Evolutionary conservation across 2,797 vertebrate genomes (phyloP).

Genomic region (Melanotaenia parkinsoni): DNA sequence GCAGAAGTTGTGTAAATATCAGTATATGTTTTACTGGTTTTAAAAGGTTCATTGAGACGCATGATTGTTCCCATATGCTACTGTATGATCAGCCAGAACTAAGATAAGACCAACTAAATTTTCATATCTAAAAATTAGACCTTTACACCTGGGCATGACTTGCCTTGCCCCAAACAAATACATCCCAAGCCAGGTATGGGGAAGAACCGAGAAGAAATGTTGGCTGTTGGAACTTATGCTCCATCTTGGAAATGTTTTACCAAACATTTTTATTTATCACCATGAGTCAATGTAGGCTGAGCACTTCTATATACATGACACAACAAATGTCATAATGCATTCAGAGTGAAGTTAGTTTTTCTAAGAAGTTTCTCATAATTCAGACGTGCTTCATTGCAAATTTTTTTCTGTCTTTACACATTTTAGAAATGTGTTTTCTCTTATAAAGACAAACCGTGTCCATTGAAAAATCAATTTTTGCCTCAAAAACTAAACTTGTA

Average conservation of each 20-base stretch:
- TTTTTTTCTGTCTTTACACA: constrained; percentile 13
- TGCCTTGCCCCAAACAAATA: background rate
- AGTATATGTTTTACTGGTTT: too few species aligned
- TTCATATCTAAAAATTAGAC: too few species aligned
- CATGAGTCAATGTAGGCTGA: background rate
- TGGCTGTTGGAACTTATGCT: background rate
- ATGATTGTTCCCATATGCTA: too few species aligned
- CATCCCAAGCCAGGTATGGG: background rate
- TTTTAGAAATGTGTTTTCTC: constrained; percentile 16
- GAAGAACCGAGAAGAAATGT: background rate
- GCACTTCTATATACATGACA: background rate
- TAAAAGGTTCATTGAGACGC: too few species aligned
- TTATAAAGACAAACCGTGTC: constrained; percentile 38
- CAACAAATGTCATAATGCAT: background rate
- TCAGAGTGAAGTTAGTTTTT: background rate
- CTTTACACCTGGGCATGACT: background rate
- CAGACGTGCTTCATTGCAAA: background rate
- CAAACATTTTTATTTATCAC: background rate
- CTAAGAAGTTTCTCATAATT: background rate
- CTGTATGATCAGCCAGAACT: too few species aligned
- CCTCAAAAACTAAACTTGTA: constrained; percentile 57
- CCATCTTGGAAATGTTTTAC: background rate
- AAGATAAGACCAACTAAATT: too few species aligned
- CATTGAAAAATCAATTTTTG: constrained; percentile 40
- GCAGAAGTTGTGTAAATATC: too few species aligned